phyloP scores from a whole-genome alignment of 2,797 vertebrate species.

The Siniperca obscura region DNA sequence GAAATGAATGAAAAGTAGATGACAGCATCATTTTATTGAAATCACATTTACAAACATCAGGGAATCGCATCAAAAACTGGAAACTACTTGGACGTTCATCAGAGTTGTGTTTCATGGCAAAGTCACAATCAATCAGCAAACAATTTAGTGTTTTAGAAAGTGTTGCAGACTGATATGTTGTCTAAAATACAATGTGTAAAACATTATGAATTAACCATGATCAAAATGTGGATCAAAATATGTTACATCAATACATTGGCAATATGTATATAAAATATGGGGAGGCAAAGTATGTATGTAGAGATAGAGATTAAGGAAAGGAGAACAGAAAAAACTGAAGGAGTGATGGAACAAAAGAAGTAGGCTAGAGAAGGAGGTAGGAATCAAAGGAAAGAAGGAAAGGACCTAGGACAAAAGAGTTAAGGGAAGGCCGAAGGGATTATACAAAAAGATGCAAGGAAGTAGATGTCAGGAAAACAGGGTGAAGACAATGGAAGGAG shows the following conservation, averaged over 20 bases:
- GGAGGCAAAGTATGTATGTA: not conserved
- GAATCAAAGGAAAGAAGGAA: not conserved
- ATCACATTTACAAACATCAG: conserved; percentile 15
- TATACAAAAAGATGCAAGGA: not conserved
- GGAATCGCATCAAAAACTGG: not conserved
- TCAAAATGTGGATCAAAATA: conserved; percentile 11
- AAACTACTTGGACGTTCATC: not conserved
- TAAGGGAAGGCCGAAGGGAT: not conserved
- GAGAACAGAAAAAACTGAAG: not conserved
- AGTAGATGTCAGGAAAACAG: not conserved
- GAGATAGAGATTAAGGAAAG: not conserved
- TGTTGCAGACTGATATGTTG: not conserved
- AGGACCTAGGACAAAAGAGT: not conserved
- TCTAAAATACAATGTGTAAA: not conserved
- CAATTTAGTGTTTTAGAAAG: not conserved
- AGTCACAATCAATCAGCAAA: not conserved
- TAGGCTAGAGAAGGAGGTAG: not conserved
- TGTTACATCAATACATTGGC: conserved; percentile 16
- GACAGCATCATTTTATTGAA: conserved; percentile 29
- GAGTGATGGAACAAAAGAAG: not conserved
- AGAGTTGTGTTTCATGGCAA: not conserved
- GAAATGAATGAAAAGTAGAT: not conserved
- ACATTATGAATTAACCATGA: not conserved
- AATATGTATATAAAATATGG: not conserved
- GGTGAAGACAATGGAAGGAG: not conserved